Evolutionary conservation across 1,140 invertebrate genomes (phyloP), one percentile per base, ranked within the genome.

Genomic region (Drosophila simulans): DNA sequence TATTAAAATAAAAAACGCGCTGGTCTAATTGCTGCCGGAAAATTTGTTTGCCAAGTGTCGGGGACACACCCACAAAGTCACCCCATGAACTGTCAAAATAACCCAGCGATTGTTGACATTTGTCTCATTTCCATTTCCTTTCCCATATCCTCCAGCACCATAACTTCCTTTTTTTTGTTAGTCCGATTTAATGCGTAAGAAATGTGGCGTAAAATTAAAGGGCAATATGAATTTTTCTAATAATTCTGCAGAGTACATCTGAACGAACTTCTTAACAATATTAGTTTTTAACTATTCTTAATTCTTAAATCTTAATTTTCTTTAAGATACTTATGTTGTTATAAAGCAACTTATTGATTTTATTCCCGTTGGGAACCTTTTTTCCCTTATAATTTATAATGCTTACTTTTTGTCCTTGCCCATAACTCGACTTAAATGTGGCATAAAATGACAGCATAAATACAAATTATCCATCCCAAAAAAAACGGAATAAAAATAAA

Each of bases 21-120:
- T 37, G 59, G 63, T 81, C 81, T 85, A 85, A 85, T 85, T 85
- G 81, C 77, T 85, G 81, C 68, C 63, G 46, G 42, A 51, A 80
- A 85, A 74, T 80, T 68, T 85, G 81, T 84, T 84, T 84, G 81
- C 70, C 66, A 84, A 85, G 81, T 77, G 81, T 52, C 63, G 72
- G 54, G n/a, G 42, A 43, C 57, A 77, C 82, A 40, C 81, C 81
- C 81, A 85, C 64, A 40, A 42, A 65, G 43, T 42, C 78, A 76
- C 72, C 51, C 72, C 66, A 34, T 40, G n/a, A 62, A 76, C 73
- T 63, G 57, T 4, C 31, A 25, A 64, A 74, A 76, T 57, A 65
- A 35, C 53, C 48, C 8, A 22, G n/a, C 46, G 62, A 49, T 66
- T 66, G 60, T 75, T 40, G 72, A 76, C 73, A 58, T 76, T 76